phyloP scores from a whole-genome alignment of 2,888 invertebrate genomes.

The Ophioninae sp. region DNA sequence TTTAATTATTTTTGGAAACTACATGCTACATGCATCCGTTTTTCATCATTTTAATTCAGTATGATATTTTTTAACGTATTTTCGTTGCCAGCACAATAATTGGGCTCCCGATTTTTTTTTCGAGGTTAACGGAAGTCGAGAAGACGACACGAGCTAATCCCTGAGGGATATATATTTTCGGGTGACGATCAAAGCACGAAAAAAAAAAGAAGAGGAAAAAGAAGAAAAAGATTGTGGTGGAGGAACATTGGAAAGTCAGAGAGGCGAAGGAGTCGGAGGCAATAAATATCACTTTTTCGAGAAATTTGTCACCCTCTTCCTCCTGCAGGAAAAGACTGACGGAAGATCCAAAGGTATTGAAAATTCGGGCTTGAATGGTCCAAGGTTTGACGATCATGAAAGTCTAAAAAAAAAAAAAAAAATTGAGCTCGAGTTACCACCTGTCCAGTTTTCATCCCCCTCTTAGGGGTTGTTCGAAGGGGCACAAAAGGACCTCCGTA shows the following conservation, averaged over 20 bases:
- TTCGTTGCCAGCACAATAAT: no score
- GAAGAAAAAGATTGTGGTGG: neutral
- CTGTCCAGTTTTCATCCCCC: constrained; percentile 69
- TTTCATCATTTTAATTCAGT: no score
- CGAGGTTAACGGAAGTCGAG: constrained; percentile 19
- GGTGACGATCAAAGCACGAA: constrained; percentile 3
- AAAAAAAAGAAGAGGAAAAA: neutral
- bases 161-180: constrained; percentile 40
- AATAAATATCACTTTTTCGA: constrained; percentile 74
- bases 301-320: constrained; percentile 75
- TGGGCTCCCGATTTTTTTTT: no score
- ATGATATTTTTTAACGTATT: no score
- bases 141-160: constrained; percentile 34
- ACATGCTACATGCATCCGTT: no score
- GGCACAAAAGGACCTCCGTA: neutral
- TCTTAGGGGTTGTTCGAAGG: neutral
- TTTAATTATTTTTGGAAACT: no score
- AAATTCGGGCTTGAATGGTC: constrained; percentile 25
- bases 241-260: constrained; percentile 16
- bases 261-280: constrained; percentile 58
- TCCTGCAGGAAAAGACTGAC: constrained; percentile 12
- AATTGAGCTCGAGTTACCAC: constrained; percentile 72
- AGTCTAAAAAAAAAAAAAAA: constrained; percentile 14
- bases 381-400: constrained; percentile 1
- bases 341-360: constrained; percentile 22